Percentiles rank a stretch among this genome's conserved stretches.
Evolutionary conservation across 2,797 vertebrate genomes (phyloP).

Genomic region (Muscicapa striata): DNA sequence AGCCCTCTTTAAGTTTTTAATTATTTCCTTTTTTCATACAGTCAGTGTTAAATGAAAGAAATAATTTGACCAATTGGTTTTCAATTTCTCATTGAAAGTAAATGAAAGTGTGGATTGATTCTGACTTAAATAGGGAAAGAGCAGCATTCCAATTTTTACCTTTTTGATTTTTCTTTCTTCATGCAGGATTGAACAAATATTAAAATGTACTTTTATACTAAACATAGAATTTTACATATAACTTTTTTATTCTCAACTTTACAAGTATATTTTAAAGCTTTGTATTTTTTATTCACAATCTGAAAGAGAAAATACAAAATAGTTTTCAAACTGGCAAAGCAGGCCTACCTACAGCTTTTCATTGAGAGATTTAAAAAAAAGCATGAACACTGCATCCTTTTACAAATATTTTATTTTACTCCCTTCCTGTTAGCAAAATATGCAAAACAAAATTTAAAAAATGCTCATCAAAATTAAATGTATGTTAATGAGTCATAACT

Average conservation of each 20-base stretch:
- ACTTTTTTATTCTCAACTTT: background rate
- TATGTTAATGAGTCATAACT: conserved; percentile 17
- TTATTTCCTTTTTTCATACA: background rate
- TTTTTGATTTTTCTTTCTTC: background rate
- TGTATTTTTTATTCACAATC: background rate
- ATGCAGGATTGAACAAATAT: background rate
- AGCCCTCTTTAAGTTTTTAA: background rate
- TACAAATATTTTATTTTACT: background rate
- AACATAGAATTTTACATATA: background rate
- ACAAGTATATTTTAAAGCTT: background rate
- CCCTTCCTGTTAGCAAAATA: background rate
- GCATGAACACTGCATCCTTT: background rate
- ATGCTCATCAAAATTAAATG: background rate
- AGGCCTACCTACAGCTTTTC: background rate
- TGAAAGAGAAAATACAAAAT: background rate
- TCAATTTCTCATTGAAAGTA: background rate
- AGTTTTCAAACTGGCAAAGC: background rate
- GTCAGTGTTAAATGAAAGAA: background rate
- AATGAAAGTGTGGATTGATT: background rate
- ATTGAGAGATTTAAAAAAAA: background rate
- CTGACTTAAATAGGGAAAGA: background rate
- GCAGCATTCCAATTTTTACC: background rate
- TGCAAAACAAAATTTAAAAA: background rate
- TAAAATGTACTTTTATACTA: background rate
- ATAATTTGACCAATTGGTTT: background rate